Evolutionary conservation across 2,888 invertebrate species (phyloP), one percentile per base, ranked within the genome.

Genomic region (Hirtodrosophila cameraria): DNA sequence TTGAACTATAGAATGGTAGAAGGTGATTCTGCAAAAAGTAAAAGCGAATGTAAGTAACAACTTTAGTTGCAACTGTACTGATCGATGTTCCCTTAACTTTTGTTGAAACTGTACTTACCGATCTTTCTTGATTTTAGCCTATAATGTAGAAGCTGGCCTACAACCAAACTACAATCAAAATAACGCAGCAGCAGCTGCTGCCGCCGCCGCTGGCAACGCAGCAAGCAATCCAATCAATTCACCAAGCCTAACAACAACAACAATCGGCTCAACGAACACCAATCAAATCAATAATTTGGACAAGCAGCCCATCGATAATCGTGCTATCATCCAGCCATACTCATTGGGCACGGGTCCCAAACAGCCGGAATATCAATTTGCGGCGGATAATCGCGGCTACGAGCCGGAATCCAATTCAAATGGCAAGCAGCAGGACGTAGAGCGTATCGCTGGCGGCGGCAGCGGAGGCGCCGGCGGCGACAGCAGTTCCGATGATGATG

Each of bases 1-100:
- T 92, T 91, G 93, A 92, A 92, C 92, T 92, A 93, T 96, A 96
- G 96, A 95, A 96, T 96, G 96, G 96, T 96, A 96, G 96, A 96
- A 95, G 94, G 95, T 95, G 96, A 95, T 93, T 93, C 94, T 92
- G 93, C 93, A 91, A 93, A 93, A 92, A 95, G 94, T 93, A 94
- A 94, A 93, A 93, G 94, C 93, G 93, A 94, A 93, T 93, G 94
- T 94, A 87, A 93, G 94, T 93, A 79, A 8, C 1, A 15, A 54
- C 18, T 3, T 20, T 20, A 1, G 13, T 33, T 33, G 3, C 8
- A 8, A 35, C 8, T 7, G 12, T 49, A 12, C 12, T 8, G 11
- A 25, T 25, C 16, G 7, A 30, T 20, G 3, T 5, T 13, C 7
- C 2, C 8, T 1, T n/a, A n/a, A n/a, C n/a, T 20, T 20, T 15